These are phyloP conservation scores for Cremastinae sp. DNA, from an alignment of 2,888 invertebrate species.

Conservation along the genomic window DNA sequence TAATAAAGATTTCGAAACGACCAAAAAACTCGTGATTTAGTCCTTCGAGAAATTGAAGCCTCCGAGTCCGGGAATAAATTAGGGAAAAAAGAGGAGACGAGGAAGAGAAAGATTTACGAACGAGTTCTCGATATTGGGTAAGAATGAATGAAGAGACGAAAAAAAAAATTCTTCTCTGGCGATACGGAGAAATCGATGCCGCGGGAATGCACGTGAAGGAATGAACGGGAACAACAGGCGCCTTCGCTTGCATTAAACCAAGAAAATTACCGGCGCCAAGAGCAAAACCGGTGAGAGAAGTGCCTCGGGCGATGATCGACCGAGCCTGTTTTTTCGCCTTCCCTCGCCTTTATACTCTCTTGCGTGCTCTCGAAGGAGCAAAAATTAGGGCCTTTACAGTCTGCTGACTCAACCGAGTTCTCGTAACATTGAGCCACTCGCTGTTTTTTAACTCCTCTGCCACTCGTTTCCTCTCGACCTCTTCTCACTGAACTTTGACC, in stretches of 20 bases:
- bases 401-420: conserved; percentile 69
- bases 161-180: conserved; percentile 14
- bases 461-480: conserved; percentile 50
- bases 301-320: conserved; percentile 45
- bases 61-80: too few species aligned
- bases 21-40: neutral
- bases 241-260: conserved; percentile 63
- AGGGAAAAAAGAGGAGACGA: conserved; percentile 1
- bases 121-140: neutral
- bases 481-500: conserved; percentile 64
- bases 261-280: conserved; percentile 74
- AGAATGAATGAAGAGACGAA: neutral
- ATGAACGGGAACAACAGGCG: conserved; percentile 32
- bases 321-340: conserved; percentile 48
- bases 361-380: conserved; percentile 5
- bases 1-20: neutral
- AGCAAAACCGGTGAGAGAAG: conserved; percentile 58
- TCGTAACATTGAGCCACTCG: conserved; percentile 24
- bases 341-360: neutral
- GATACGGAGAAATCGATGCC: conserved; percentile 33
- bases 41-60: too few species aligned
- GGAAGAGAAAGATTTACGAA: neutral
- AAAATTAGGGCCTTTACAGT: conserved; percentile 57
- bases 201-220: conserved; percentile 18
- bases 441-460: conserved; percentile 36